A percentile compares a stretch with the other conserved stretches of the same genome.
phyloP scores from a whole-genome alignment of 2,888 invertebrate species.

The Pyrrhia umbra region DNA sequence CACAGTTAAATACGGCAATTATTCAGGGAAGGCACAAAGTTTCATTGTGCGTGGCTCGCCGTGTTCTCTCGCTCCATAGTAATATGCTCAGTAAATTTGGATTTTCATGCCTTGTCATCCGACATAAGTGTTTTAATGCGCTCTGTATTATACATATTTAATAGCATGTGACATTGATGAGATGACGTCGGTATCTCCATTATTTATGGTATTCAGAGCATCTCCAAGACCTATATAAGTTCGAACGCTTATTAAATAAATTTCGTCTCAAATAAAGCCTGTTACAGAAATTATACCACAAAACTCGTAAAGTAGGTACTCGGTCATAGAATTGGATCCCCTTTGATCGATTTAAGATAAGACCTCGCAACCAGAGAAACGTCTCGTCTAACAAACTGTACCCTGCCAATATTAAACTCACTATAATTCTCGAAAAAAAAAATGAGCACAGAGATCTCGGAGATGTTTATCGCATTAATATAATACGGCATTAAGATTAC shows the following conservation, averaged over 20 bases:
- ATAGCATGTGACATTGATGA: constrained; percentile 74
- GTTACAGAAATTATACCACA: constrained; percentile 65
- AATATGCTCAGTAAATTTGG: constrained; percentile 82
- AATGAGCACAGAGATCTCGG: constrained; percentile 79
- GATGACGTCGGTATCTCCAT: constrained; percentile 62
- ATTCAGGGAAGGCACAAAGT: constrained; percentile 82
- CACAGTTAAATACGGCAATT: constrained; percentile 86
- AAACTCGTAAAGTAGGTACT: constrained; percentile 73
- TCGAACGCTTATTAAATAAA: constrained; percentile 51
- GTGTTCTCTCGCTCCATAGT: constrained; percentile 70
- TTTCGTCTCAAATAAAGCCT: constrained; percentile 37
- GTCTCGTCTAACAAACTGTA: constrained; percentile 72
- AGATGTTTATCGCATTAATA: constrained; percentile 90
- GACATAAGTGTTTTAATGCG: constrained; percentile 81
- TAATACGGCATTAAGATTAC: constrained; percentile 89
- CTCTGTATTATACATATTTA: constrained; percentile 75
- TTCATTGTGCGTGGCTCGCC: constrained; percentile 80
- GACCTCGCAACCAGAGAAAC: constrained; percentile 80
- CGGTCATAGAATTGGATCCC: constrained; percentile 81
- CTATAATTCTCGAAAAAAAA: constrained; percentile 79
- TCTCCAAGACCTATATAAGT: constrained; percentile 36
- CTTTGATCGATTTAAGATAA: constrained; percentile 80
- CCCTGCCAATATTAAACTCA: constrained; percentile 84
- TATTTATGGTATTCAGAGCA: constrained; percentile 60
- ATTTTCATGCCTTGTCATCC: constrained; percentile 87